These are phyloP conservation scores for Cryptus viduatorius DNA, from an alignment of 2,888 invertebrate genomes.

Conservation along the genomic window DNA sequence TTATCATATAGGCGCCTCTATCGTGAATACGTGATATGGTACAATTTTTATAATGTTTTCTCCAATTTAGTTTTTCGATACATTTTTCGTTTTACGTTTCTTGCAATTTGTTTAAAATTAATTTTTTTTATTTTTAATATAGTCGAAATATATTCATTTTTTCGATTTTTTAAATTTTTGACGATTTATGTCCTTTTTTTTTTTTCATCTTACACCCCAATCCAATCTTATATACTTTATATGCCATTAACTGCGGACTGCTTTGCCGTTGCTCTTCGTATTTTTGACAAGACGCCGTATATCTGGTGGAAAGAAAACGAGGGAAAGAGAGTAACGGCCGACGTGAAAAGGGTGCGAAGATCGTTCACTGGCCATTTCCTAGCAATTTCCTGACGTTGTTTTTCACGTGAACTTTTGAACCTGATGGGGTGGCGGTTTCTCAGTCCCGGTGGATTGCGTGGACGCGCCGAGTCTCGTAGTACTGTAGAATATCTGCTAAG, in stretches of 20 bases:
- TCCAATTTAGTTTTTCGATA: too few species aligned
- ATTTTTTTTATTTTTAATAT: too few species aligned
- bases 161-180: too few species aligned
- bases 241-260: neutral
- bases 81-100: too few species aligned
- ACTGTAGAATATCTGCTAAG: slow-evolving; percentile 81
- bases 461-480: slow-evolving; percentile 34
- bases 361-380: slow-evolving; percentile 80
- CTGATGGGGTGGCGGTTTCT: slow-evolving; percentile 33
- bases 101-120: too few species aligned
- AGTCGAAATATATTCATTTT: too few species aligned
- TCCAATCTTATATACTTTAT: neutral
- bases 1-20: too few species aligned
- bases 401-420: slow-evolving; percentile 82
- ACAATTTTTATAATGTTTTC: too few species aligned
- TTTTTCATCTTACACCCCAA: neutral
- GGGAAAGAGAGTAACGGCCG: slow-evolving; percentile 67
- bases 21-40: too few species aligned
- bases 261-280: slow-evolving; percentile 20
- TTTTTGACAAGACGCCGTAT: slow-evolving; percentile 44
- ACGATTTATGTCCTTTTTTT: too few species aligned
- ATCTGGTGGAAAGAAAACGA: slow-evolving; percentile 54
- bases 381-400: slow-evolving; percentile 83
- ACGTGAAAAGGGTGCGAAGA: slow-evolving; percentile 73
- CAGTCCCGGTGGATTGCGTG: slow-evolving; percentile 55